Base-by-base conservation (phyloP, 2,888 invertebrate genomes). In the Salticus scenicus region DNA sequence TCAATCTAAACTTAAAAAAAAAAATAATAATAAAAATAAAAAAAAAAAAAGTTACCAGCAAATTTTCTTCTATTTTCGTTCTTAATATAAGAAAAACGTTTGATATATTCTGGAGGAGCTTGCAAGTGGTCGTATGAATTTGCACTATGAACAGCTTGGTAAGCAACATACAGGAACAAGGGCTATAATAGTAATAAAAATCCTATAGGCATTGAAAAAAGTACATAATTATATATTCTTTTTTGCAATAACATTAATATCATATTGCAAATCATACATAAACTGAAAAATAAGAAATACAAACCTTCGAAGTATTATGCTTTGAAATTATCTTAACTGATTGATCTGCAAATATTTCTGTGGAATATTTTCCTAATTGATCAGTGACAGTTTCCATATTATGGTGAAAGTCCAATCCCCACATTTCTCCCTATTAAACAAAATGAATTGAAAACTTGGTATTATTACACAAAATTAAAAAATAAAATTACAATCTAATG, bases 61-160 rank as follows among this genome's bases (percentile, higher is more conserved):
- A 93, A 87, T 42, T 69, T 78, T 66, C 88, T 93, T 64, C 97
- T 92, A 82, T 94, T 93, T 87, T 92, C 93, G 89, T 96, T 93
- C 0, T 93, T 90, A 77, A 98, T 96, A 89, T 95, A 91, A 0
- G 91, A 90, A 90, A 96, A 94, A 89, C 93, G 93, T 0, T 93
- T 92, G 0, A 96, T 93, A 12, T 93, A 92, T 1, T 93, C 91
- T 89, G 95, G 94, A 0, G 96, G 96, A 0, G 95, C 97, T 42
- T 96, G 95, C 37, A 98, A 92, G 0, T 95, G 95, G 90, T 95
- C 95, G 90, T 95, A 95, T 0, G 95, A 94, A 92, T 97, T 97
- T 0, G 94, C 96, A 57, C 96, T 96, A 92, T 98, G 98, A 0
- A 96, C 96, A 0, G 97, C 97, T 0, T 95, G 94, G 91, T 97